Conservation (phyloP, 2,797 vertebrate species). For the Moxostoma hubbsi region DNA sequence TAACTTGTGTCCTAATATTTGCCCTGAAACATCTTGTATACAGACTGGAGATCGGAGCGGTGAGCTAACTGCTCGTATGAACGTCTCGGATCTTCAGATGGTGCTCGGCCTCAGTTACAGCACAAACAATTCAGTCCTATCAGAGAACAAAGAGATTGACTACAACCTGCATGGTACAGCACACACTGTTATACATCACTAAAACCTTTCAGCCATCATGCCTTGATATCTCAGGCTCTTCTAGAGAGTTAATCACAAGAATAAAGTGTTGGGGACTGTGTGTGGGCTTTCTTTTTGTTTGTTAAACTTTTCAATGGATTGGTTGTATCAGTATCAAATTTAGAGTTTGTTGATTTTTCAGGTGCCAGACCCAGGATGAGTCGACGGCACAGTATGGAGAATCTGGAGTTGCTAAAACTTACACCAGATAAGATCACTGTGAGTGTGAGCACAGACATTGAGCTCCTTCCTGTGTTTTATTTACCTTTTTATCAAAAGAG, state of each 20-base stretch:
- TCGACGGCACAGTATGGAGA: slow-evolving; percentile 96
- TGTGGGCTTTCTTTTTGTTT: not conserved
- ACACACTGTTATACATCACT: too few relatives aligned
- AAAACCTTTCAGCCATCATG: not conserved
- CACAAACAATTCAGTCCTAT: slow-evolving; percentile 87
- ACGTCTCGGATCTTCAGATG: slow-evolving; percentile 95
- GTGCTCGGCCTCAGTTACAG: slow-evolving; percentile 94
- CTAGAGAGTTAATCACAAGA: not conserved
- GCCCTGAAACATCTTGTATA: slow-evolving; percentile 41
- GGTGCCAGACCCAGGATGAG: slow-evolving; percentile 84
- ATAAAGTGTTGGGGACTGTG: not conserved
- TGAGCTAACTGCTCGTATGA: slow-evolving; percentile 94
- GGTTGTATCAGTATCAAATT: not conserved
- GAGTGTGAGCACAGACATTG: slow-evolving; percentile 35
- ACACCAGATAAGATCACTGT: slow-evolving; percentile 92
- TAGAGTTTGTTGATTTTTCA: slow-evolving; percentile 56
- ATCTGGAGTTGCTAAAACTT: slow-evolving; percentile 95
- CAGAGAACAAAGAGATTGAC: slow-evolving; percentile 83
- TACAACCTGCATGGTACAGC: slow-evolving; percentile 80
- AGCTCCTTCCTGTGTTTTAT: too few relatives aligned
- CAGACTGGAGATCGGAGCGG: slow-evolving; percentile 95
- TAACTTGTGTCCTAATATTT: not conserved
- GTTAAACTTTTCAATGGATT: not conserved
- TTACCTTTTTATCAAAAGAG: too few relatives aligned
- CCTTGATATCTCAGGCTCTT: not conserved